Percentiles rank a stretch among this genome's conserved stretches.
Evolutionary conservation across 2,113 vertebrate species (phyloP).

Genomic region (Bos javanicus): DNA sequence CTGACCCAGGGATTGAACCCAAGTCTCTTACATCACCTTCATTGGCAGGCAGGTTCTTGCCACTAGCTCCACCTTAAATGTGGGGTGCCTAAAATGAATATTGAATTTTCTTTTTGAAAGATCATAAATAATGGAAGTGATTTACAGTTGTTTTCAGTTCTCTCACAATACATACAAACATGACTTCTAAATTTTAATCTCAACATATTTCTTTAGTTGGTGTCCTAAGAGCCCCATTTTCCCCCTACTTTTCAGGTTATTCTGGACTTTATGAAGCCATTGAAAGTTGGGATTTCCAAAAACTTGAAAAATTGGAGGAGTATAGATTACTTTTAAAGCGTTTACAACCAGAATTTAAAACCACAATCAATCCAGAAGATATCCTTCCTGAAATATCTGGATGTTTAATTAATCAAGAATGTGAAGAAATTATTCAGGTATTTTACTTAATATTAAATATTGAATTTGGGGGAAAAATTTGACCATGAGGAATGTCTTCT

Average conservation of each 20-base stretch:
- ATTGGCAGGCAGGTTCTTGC: not conserved
- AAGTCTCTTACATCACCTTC: not conserved
- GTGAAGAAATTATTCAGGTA: constrained; percentile 76
- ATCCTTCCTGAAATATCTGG: constrained; percentile 27
- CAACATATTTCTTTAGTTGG: not conserved
- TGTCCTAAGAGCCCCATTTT: not conserved
- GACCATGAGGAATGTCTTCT: not conserved
- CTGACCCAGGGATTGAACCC: not conserved
- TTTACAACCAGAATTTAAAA: constrained; percentile 68
- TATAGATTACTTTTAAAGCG: constrained; percentile 52
- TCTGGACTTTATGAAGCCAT: constrained; percentile 75
- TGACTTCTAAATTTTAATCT: not conserved
- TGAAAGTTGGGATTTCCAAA: constrained; percentile 71
- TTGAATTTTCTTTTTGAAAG: not conserved
- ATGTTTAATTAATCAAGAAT: constrained; percentile 69
- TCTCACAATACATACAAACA: not conserved
- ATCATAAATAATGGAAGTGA: not conserved
- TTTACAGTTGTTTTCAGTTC: not conserved
- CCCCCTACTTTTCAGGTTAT: constrained; percentile 65
- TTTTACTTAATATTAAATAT: constrained; percentile 32
- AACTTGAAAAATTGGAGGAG: constrained; percentile 70
- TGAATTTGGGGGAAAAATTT: not conserved
- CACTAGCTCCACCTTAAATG: not conserved
- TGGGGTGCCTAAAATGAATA: not conserved
- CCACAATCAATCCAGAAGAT: constrained; percentile 43